These are phyloP conservation scores for Campylomormyrus tamandua DNA, from an alignment of 2,113 vertebrate genomes.

Conservation along the genomic window DNA sequence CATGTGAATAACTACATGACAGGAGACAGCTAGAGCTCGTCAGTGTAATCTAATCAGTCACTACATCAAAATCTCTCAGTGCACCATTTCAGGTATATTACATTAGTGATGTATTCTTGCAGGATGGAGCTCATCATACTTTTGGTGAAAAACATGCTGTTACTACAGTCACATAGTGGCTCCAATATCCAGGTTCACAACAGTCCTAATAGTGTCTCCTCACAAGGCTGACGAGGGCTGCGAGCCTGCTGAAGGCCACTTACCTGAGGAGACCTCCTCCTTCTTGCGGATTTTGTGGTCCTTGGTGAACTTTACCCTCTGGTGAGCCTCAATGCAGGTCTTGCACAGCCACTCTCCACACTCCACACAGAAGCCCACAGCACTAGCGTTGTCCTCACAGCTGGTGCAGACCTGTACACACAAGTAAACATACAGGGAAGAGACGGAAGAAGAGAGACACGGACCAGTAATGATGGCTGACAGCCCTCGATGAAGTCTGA, in stretches of 20 bases:
- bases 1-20: not conserved
- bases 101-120: not conserved
- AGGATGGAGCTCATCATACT: not conserved
- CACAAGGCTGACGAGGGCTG: not conserved
- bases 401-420: slow-evolving; percentile 85
- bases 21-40: not conserved
- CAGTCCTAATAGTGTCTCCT: not conserved
- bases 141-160: not conserved
- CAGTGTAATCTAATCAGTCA: not conserved
- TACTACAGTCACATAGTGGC: not conserved
- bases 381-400: slow-evolving; percentile 92
- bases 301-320: slow-evolving; percentile 96
- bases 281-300: slow-evolving; percentile 96
- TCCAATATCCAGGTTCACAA: not conserved
- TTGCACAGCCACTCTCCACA: slow-evolving; percentile 97
- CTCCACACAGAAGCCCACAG: slow-evolving; percentile 91
- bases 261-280: slow-evolving; percentile 78
- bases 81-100: not conserved
- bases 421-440: not conserved
- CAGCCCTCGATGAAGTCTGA: not conserved
- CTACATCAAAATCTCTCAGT: not conserved
- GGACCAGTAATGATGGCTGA: not conserved
- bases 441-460: not conserved
- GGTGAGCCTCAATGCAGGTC: slow-evolving; percentile 96
- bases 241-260: not conserved